A percentile compares a stretch with the other conserved stretches of the same genome.
These are phyloP conservation scores for Trissolcus brochymenae DNA, from an alignment of 2,888 invertebrate genomes.

Conservation along the genomic window DNA sequence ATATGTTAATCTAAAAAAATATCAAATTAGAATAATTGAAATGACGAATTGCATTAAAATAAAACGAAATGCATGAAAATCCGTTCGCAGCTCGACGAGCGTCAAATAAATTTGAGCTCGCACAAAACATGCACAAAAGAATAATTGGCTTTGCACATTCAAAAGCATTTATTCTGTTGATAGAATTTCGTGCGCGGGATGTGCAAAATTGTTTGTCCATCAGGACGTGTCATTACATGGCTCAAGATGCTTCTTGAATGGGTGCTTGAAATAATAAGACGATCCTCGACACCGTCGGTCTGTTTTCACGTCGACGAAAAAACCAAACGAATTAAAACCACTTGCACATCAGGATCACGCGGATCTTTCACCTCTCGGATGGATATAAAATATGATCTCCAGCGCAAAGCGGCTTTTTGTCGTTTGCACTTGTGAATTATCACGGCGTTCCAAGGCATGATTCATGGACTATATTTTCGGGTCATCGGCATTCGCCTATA, in stretches of 20 bases:
- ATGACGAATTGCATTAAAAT: constrained; percentile 6
- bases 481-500: too few relatives aligned
- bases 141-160: constrained; percentile 14
- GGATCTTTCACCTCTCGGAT: constrained; percentile 2
- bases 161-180: neutral
- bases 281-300: neutral
- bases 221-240: neutral
- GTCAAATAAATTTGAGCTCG: constrained; percentile 13
- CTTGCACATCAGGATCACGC: constrained; percentile 15
- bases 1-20: too few relatives aligned
- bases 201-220: constrained; percentile 16
- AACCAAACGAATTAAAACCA: constrained; percentile 21
- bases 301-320: constrained; percentile 13
- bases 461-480: constrained; percentile 21
- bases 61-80: constrained; percentile 1
- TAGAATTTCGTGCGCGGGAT: constrained; percentile 26
- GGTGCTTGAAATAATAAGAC: constrained; percentile 5
- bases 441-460: constrained; percentile 5
- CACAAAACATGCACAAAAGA: constrained; percentile 12
- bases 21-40: too few relatives aligned
- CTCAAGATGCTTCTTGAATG: constrained; percentile 12
- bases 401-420: constrained; percentile 27
- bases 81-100: neutral
- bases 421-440: constrained; percentile 9
- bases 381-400: constrained; percentile 28